These are phyloP conservation scores for Pangasius sanitwongsei DNA, from an alignment of 2,797 vertebrate genomes.

Conservation along the genomic window DNA sequence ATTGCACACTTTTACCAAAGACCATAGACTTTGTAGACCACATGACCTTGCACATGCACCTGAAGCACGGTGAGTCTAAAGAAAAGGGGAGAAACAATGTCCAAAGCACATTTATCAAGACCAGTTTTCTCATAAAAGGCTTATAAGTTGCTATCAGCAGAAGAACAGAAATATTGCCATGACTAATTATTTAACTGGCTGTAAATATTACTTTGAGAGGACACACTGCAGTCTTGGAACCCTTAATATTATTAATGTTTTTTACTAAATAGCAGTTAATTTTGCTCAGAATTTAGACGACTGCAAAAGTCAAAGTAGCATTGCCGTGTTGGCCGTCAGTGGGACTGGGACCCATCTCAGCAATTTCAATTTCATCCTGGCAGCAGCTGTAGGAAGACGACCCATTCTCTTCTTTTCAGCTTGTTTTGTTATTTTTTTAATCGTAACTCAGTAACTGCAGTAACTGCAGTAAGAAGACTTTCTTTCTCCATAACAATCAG, in stretches of 20 bases:
- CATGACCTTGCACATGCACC: background rate
- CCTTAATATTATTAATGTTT: background rate
- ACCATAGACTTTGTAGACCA: background rate
- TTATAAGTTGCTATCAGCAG: background rate
- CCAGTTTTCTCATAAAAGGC: background rate
- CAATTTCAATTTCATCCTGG: background rate
- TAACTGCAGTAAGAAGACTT: constrained; percentile 3
- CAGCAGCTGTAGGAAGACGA: background rate
- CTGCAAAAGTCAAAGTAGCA: background rate
- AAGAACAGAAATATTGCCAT: background rate
- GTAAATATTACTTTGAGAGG: background rate
- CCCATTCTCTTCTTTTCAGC: background rate
- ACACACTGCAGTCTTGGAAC: background rate
- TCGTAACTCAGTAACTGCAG: background rate
- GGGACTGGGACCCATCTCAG: background rate
- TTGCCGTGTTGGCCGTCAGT: background rate
- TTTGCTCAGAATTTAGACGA: background rate
- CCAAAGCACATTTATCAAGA: background rate
- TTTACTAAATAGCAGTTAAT: background rate
- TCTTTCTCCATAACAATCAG: constrained; percentile 13
- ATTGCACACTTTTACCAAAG: background rate
- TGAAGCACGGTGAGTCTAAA: background rate
- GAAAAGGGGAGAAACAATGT: background rate
- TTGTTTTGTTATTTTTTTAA: background rate
- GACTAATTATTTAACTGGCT: background rate